phyloP scores from a whole-genome alignment of 1,140 invertebrate species.

The Pseudobourletiella spinata region DNA sequence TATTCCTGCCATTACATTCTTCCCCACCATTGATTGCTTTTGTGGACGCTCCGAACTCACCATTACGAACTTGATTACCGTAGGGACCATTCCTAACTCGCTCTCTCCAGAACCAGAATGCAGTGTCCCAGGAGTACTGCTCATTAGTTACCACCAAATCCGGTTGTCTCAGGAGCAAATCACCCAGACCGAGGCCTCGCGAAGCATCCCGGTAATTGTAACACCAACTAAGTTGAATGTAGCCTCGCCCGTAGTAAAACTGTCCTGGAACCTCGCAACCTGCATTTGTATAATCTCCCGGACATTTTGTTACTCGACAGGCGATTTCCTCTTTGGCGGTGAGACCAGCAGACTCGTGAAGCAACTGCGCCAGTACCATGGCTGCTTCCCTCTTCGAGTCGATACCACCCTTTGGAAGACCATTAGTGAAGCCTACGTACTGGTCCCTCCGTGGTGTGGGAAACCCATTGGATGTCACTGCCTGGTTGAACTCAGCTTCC shows the following conservation, averaged over 20 bases:
- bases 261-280: conserved; percentile 14
- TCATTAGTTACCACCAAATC: conserved; percentile 24
- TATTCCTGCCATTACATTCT: background rate
- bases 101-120: conserved; percentile 23
- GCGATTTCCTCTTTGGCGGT: conserved; percentile 18
- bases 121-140: conserved; percentile 7
- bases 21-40: background rate
- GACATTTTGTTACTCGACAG: conserved; percentile 12
- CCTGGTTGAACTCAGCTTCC: conserved; percentile 15
- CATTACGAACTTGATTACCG: background rate
- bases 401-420: conserved; percentile 13
- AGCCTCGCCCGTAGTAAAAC: conserved; percentile 26
- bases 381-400: conserved; percentile 22
- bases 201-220: conserved; percentile 21
- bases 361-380: conserved; percentile 24
- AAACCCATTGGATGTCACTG: conserved; percentile 14
- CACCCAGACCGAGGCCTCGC: conserved; percentile 1
- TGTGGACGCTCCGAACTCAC: background rate
- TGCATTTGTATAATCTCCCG: background rate
- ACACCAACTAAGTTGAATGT: conserved; percentile 29
- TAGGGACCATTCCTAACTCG: conserved; percentile 5
- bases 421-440: conserved; percentile 11
- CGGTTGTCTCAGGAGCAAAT: conserved; percentile 10
- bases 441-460: conserved; percentile 16
- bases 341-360: conserved; percentile 28